Base-by-base conservation (phyloP, 2,113 vertebrate species). In the Nymphicus hollandicus region DNA sequence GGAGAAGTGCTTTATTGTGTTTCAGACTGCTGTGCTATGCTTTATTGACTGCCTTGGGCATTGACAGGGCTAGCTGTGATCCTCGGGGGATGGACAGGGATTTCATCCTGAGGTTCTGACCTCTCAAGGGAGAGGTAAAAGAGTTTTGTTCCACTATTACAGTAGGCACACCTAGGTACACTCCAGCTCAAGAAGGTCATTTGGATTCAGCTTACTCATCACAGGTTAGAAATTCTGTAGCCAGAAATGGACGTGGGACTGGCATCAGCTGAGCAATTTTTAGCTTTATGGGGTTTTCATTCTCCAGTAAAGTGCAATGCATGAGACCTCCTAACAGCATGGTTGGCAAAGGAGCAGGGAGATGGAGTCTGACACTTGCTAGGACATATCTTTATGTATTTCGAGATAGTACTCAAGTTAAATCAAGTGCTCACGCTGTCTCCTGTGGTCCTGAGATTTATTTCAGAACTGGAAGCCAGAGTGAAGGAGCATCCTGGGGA, bases 381-480 rank as follows among this genome's bases (percentile, higher is more conserved):
- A 23, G 86, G 83, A 86, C 29, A 3, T n/a, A 29, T 22, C 74
- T 58, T 64, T n/a, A 7, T 80, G 2, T 49, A 10, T 63, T 79
- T 77, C 0, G 0, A 39, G 81, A 15, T 15, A 28, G 64, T 58
- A 55, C 49, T 94, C 27, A 63, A 71, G 79, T 19, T 78, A 19
- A 70, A 28, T 81, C 14, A 3, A 8, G 4, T 17, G 52, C 63
- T 94, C 37, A 5, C 49, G 24, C 65, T 74, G 6, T 79, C 66
- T 87, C 19, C 56, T 89, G 11, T 69, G 81, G 79, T 68, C 56
- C 91, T 86, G 41, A 39, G 64, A 41, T 70, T 33, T 71, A 39
- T 72, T 81, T 83, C 92, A 91, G 70, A 96, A 85, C 88, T 94
- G 91, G 92, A 93, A 95, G 43, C 65, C 73, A 68, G 82, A 88